These are phyloP conservation scores for Brienomyrus longianalis DNA, from an alignment of 2,113 vertebrate species.

Conservation along the genomic window DNA sequence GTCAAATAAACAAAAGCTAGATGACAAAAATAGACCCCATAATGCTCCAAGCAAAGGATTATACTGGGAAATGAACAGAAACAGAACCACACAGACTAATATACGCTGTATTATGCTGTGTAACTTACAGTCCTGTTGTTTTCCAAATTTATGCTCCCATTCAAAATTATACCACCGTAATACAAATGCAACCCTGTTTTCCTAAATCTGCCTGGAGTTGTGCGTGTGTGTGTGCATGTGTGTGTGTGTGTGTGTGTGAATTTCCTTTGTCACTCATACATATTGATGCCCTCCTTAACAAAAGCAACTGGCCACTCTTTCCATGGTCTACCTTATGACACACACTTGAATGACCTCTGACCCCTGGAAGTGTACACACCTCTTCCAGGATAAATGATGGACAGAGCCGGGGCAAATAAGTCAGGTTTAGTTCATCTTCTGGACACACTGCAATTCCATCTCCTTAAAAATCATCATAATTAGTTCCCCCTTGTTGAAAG, in stretches of 20 bases:
- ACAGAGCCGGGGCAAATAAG: conserved; percentile 14
- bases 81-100: not conserved
- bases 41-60: not conserved
- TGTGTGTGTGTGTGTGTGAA: not conserved
- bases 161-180: not conserved
- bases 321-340: not conserved
- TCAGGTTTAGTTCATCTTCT: conserved; percentile 31
- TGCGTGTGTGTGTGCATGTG: not conserved
- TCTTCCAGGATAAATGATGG: not conserved
- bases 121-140: not conserved
- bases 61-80: not conserved
- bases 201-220: not conserved
- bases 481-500: conserved; percentile 57
- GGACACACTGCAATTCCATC: conserved; percentile 48
- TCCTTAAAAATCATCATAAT: conserved; percentile 54
- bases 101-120: not conserved
- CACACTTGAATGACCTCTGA: too few relatives aligned
- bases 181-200: not conserved
- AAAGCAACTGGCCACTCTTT: not conserved
- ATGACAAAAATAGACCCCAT: not conserved
- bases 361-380: not conserved
- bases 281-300: not conserved
- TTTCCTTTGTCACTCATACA: not conserved
- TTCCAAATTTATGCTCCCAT: not conserved
- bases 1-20: not conserved